Evolutionary conservation across 2,888 invertebrate species (phyloP).

Genomic region (Smittia aterrima): DNA sequence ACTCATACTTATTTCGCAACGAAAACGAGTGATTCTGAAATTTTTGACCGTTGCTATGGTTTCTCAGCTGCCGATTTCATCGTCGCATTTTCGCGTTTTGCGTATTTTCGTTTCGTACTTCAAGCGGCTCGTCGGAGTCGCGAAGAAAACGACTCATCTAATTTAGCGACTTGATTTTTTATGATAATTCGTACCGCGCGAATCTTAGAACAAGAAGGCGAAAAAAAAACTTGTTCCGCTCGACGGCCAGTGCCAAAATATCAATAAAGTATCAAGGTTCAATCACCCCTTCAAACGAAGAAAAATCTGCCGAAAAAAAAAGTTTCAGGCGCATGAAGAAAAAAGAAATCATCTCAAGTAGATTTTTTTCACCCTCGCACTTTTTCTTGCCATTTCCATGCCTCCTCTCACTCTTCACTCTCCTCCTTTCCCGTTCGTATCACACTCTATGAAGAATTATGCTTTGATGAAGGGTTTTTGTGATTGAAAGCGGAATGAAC

Average conservation of each 20-base stretch:
- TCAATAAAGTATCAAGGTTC: constrained; percentile 8
- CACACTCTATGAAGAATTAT: background rate
- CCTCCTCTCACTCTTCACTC: background rate
- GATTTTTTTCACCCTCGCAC: constrained; percentile 18
- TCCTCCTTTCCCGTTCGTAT: background rate
- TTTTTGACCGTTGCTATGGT: constrained; percentile 42
- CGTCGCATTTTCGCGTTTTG: constrained; percentile 37
- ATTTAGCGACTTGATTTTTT: constrained; percentile 27
- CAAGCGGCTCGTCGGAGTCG: constrained; percentile 1
- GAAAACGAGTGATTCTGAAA: constrained; percentile 32
- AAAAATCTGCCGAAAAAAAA: constrained; percentile 18
- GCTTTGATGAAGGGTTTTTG: constrained; percentile 19
- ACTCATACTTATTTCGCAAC: constrained; percentile 20
- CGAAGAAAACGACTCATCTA: constrained; percentile 25
- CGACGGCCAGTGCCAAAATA: background rate
- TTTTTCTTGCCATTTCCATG: constrained; percentile 4
- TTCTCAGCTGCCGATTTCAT: constrained; percentile 39
- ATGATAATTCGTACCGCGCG: constrained; percentile 11
- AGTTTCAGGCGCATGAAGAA: constrained; percentile 16
- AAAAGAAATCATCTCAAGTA: constrained; percentile 8
- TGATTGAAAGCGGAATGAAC: background rate
- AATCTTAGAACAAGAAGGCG: constrained; percentile 9
- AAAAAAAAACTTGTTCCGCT: constrained; percentile 1
- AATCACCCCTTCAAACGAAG: background rate
- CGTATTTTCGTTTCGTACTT: constrained; percentile 32